Evolutionary conservation across 2,113 vertebrate species (phyloP), one percentile per base, ranked within the genome.

Genomic region (Embiotoca jacksoni): DNA sequence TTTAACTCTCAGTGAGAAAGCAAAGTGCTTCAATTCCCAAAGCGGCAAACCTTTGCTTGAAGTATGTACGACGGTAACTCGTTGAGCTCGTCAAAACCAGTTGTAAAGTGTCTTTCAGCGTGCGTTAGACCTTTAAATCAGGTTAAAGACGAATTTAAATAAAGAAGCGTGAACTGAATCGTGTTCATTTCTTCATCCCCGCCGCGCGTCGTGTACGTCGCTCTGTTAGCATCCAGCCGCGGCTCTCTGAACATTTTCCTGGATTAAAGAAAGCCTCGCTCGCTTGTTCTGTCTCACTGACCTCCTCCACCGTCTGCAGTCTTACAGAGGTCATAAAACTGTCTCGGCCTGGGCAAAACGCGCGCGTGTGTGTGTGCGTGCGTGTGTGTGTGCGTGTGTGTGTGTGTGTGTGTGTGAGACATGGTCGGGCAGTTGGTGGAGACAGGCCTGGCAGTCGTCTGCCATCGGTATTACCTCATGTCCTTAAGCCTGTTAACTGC

Each of bases 381-480:
- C 8, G 7, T 8, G 39, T 41, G 39, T 41, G 39, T 41, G 39
- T 41, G 39, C 8, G 37, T 39, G 37, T 39, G 57, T 49, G 49
- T 65, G 64, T 37, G 79, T 23, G 56, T 39, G 37, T 39, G 72
- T 8, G 68, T 14, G 58, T 13, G 67, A 72, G 57, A 86, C 65
- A 68, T 55, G 71, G 74, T 64, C 32, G 3, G 16, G 50, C 16
- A 52, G 76, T 61, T 37, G 49, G 71, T 83, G 58, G 72, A 87
- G 80, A 84, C 71, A 32, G 81, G 44, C 52, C 54, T 85, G 76
- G 54, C 72, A 82, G 77, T 78, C 4, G 41, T 83, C 81, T 88
- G 65, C 30, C 30, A 65, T 58, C 71, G 75, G 74, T 77, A 90
- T 93, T 80, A 92, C 79, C 82, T 91, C 83, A 84, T 88, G 57